These are phyloP conservation scores for Dicroscelio sp. DNA, from an alignment of 2,888 invertebrate genomes.

Conservation along the genomic window DNA sequence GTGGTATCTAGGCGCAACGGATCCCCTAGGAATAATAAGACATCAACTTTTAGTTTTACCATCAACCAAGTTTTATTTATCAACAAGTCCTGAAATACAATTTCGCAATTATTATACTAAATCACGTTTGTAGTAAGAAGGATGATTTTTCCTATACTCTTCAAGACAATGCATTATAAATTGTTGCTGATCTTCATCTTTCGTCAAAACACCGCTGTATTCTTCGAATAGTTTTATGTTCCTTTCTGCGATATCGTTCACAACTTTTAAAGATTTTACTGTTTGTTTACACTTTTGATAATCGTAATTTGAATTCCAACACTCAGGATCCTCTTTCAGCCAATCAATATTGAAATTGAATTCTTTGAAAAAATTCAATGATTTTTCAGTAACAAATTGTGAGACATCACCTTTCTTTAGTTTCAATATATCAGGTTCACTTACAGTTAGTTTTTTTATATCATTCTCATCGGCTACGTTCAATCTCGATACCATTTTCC, in stretches of 20 bases:
- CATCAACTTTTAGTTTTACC: not conserved
- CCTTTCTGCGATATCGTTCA: constrained; percentile 28
- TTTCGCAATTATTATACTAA: not conserved
- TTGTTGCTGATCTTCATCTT: constrained; percentile 28
- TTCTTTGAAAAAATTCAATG: not conserved
- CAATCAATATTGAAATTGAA: constrained; percentile 29
- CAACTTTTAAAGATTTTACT: constrained; percentile 1
- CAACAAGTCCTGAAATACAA: not conserved
- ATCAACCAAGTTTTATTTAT: not conserved
- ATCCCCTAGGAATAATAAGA: not conserved
- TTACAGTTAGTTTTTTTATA: not conserved
- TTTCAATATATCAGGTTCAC: not conserved
- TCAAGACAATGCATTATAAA: constrained; percentile 27
- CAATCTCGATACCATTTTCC: constrained; percentile 29
- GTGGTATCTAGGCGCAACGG: not conserved
- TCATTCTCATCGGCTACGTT: constrained; percentile 20
- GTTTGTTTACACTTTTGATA: constrained; percentile 16
- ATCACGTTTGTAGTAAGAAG: not conserved
- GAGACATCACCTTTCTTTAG: not conserved
- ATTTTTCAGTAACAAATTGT: not conserved
- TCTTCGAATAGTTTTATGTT: constrained; percentile 21
- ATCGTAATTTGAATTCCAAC: not conserved
- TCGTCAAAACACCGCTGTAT: constrained; percentile 3
- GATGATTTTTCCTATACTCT: not conserved
- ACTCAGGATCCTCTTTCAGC: constrained; percentile 2